These are phyloP conservation scores for Andinoacara biseriatus DNA, from an alignment of 2,113 vertebrate species.

Conservation along the genomic window DNA sequence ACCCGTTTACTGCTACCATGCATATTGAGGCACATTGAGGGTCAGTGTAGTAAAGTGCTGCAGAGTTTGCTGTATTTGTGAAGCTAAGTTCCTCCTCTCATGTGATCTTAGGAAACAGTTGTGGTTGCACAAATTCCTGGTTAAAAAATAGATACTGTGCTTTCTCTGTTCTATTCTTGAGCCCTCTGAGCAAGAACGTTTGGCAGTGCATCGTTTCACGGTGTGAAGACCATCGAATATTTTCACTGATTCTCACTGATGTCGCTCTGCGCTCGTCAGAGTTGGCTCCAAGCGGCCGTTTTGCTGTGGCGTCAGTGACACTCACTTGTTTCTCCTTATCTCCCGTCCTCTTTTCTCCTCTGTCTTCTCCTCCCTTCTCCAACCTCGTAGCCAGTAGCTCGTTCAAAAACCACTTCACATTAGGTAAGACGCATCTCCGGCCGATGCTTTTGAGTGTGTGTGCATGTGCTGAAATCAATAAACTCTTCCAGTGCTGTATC, in stretches of 20 bases:
- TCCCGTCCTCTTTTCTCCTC: slow-evolving; percentile 12
- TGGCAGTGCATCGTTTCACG: neutral
- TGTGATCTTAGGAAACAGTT: neutral
- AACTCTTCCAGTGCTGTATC: slow-evolving; percentile 35
- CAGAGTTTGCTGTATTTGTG: neutral
- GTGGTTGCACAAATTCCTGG: neutral
- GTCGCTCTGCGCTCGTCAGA: neutral
- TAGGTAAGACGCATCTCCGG: slow-evolving; percentile 78
- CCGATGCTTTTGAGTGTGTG: slow-evolving; percentile 51
- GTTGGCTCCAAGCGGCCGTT: neutral
- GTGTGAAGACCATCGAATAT: neutral
- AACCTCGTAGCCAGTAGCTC: slow-evolving; percentile 83
- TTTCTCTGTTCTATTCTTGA: neutral
- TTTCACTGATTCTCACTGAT: slow-evolving; percentile 10
- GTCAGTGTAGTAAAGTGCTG: neutral
- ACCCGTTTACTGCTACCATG: neutral
- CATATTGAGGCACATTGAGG: no score
- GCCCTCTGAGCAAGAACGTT: neutral
- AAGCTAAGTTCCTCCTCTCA: neutral
- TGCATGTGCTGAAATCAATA: slow-evolving; percentile 54
- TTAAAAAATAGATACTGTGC: slow-evolving; percentile 1
- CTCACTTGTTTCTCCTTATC: slow-evolving; percentile 20
- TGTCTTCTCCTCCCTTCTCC: slow-evolving; percentile 21
- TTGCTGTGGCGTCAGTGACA: slow-evolving; percentile 16
- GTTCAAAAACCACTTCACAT: slow-evolving; percentile 88